These are phyloP conservation scores for Papilio xuthus DNA, from an alignment of 1,140 invertebrate genomes.

Conservation along the genomic window DNA sequence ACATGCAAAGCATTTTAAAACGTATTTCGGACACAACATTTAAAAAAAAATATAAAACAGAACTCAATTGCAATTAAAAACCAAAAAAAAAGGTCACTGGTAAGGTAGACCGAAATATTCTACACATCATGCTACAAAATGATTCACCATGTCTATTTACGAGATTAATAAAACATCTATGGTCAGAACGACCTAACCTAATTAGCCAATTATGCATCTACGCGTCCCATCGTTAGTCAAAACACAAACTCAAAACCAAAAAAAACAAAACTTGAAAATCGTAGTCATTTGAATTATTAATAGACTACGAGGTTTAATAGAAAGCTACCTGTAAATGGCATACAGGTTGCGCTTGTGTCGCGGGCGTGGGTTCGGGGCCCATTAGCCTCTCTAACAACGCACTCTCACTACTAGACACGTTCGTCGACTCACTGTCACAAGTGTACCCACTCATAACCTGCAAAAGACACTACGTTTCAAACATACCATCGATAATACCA, in stretches of 20 bases:
- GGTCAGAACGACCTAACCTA: slow-evolving; percentile 6
- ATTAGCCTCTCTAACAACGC: slow-evolving; percentile 76
- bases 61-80: neutral
- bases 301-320: slow-evolving; percentile 9
- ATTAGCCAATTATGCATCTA: slow-evolving; percentile 29
- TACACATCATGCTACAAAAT: neutral
- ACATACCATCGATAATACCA: neutral
- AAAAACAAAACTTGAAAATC: neutral
- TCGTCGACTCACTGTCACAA: slow-evolving; percentile 68
- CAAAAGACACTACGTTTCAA: slow-evolving; percentile 37
- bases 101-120: neutral
- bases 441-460: slow-evolving; percentile 71
- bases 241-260: slow-evolving; percentile 6
- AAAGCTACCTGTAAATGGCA: slow-evolving; percentile 69
- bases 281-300: slow-evolving; percentile 20
- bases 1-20: neutral
- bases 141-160: neutral
- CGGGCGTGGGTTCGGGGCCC: slow-evolving; percentile 62
- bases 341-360: slow-evolving; percentile 56
- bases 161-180: neutral
- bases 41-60: too few species aligned
- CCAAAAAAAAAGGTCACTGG: neutral
- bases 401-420: slow-evolving; percentile 72
- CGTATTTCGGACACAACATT: too few species aligned
- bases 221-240: neutral